Base-by-base conservation (phyloP, 1,140 invertebrate genomes). In the Lepidotrigona ventralis region DNA sequence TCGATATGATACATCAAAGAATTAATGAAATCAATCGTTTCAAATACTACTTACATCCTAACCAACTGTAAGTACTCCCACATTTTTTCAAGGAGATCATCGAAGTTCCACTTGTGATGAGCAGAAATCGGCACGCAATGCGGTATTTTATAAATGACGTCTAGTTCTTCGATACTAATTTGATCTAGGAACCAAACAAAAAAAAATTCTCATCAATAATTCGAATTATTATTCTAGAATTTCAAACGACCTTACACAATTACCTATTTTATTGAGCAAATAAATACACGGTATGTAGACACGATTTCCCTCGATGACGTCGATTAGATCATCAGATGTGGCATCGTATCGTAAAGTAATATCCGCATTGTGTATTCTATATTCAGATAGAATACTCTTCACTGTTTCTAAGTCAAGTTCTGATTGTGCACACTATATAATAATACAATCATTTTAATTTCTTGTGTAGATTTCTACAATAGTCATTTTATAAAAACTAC, bases 81-180 rank as follows among this genome's bases (percentile, higher is more conserved):
- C 97, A 99, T 99, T 94, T 98, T 99, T 93, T 99, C 99, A 23
- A 99, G 94, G 72, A 99, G 94, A 94, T 99, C 99, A 94, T 99
- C 99, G 94, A 99, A 99, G 93, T 99, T 99, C 99, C 99, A 99
- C 92, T 98, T 98, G 93, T 99, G 99, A 95, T 99, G 99, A 77
- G 99, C 99, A 78, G 99, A 99, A 86, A 99, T 99, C 0, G 99
- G 99, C 21, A 99, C 99, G 93, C 98, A 99, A 93, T 99, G 99
- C 6, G 99, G 99, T 92, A 99, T 99, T 95, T 99, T 99, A 94
- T 99, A 99, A 92, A 99, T 99, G 70, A 99, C 97, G 92, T 99
- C 99, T 89, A 99, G 94, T 94, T 99, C 99, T 95, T 99, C 97
- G 92, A 98, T 98, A 92, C 97, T 98, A 91, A 98, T 98, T 95